Conservation (phyloP, 1,140 invertebrate genomes). For the Charaxes varanes region DNA sequence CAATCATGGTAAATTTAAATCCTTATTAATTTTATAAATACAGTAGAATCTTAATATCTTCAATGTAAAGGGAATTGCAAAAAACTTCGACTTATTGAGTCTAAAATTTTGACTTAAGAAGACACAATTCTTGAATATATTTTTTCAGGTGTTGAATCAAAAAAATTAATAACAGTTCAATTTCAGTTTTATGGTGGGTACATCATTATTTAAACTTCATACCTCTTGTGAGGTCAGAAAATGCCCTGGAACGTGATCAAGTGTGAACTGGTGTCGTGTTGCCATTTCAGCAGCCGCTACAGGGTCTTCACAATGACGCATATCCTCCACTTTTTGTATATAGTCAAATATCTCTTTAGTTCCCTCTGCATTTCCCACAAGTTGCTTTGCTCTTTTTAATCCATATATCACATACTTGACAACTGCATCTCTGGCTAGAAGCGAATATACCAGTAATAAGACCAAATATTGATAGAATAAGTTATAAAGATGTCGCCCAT, state of each 20-base stretch:
- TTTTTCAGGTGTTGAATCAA: too few species aligned
- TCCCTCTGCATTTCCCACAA: slow-evolving; percentile 47
- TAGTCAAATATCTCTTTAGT: slow-evolving; percentile 73
- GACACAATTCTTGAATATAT: too few species aligned
- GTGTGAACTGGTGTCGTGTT: slow-evolving; percentile 67
- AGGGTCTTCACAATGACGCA: slow-evolving; percentile 76
- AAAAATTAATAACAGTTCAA: too few species aligned
- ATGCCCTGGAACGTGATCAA: slow-evolving; percentile 80
- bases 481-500: too few species aligned
- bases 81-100: too few species aligned
- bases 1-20: too few species aligned
- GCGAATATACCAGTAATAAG: too few species aligned
- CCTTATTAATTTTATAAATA: too few species aligned
- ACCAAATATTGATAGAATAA: too few species aligned
- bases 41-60: too few species aligned
- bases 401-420: slow-evolving; percentile 75
- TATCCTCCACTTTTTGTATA: slow-evolving; percentile 75
- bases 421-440: slow-evolving; percentile 71
- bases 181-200: neutral
- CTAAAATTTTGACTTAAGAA: too few species aligned
- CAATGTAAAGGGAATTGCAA: too few species aligned
- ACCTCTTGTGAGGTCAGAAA: slow-evolving; percentile 78
- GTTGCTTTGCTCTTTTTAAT: slow-evolving; percentile 68
- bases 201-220: slow-evolving; percentile 19
- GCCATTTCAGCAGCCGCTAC: slow-evolving; percentile 70